A percentile compares a stretch with the other conserved stretches of the same genome.
These are phyloP conservation scores for Trachythela sp. DNA, from an alignment of 64 coral and sea anemone species.

Conservation along the genomic window DNA sequence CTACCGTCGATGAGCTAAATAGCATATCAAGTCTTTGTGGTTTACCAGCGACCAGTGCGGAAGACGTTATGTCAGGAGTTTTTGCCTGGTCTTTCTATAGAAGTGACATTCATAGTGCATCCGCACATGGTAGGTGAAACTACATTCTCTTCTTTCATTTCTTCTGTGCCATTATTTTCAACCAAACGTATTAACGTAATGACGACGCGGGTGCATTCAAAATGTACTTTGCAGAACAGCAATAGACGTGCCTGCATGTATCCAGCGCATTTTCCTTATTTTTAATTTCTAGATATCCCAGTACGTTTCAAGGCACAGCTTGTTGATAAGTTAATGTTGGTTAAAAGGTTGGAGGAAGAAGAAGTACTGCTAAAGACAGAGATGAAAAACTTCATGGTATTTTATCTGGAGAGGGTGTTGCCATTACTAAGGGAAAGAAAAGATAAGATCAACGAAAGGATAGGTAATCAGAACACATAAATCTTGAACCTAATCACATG, in stretches of 20 bases:
- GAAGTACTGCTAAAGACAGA: not conserved
- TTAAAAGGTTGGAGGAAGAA: not conserved
- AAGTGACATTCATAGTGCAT: not conserved
- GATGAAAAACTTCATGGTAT: not conserved
- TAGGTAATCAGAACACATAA: not conserved
- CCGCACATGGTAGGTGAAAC: not conserved
- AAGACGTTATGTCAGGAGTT: not conserved
- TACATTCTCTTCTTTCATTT: not conserved
- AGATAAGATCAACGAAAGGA: not conserved
- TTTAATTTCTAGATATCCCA: not conserved
- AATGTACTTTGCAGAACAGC: not conserved
- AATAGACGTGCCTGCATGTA: not conserved
- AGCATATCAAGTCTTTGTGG: not conserved
- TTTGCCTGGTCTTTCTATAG: not conserved
- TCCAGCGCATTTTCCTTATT: not conserved
- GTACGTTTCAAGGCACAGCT: not conserved
- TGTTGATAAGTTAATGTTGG: not conserved
- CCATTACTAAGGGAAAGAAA: not conserved
- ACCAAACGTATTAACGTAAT: not conserved
- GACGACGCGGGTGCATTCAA: not conserved
- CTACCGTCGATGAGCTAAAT: not conserved
- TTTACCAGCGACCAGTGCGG: not conserved
- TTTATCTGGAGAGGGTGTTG: not conserved
- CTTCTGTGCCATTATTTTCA: not conserved
- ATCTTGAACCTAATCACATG: no score